phyloP scores from a whole-genome alignment of 2,113 vertebrate species.

The Eulacestoma nigropectus region DNA sequence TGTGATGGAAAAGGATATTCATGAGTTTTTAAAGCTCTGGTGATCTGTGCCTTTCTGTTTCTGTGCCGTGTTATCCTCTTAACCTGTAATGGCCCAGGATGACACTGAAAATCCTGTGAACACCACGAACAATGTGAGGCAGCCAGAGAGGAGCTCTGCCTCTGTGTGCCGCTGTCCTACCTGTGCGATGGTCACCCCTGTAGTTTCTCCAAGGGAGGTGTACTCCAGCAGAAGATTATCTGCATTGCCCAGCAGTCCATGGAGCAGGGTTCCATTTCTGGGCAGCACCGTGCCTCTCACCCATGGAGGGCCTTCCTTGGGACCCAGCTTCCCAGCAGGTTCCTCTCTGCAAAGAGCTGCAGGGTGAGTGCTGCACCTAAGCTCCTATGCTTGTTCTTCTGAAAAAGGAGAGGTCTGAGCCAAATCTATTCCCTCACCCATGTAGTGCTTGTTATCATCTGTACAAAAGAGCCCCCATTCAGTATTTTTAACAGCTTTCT shows the following conservation, averaged over 20 bases:
- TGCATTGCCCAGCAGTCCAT: not conserved
- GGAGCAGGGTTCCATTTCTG: not conserved
- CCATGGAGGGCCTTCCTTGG: not conserved
- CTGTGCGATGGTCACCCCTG: not conserved
- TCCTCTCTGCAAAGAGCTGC: not conserved
- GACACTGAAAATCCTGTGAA: not conserved
- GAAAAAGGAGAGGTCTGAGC: not conserved
- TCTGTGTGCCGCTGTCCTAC: not conserved
- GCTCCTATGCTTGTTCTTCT: not conserved
- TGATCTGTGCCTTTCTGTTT: not conserved
- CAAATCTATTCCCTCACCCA: not conserved
- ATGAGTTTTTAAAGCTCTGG: not conserved
- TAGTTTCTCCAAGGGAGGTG: not conserved
- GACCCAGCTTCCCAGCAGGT: not conserved
- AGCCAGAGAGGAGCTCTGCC: not conserved
- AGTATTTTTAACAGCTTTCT: not conserved
- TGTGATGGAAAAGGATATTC: not conserved
- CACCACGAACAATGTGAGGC: not conserved
- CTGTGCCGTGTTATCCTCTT: not conserved
- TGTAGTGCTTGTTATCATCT: not conserved
- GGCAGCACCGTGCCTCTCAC: rapidly evolving
- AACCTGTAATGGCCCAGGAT: not conserved
- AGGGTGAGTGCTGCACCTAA: not conserved
- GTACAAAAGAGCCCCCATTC: not conserved
- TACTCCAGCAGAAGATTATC: not conserved